Evolutionary conservation across 2,888 invertebrate species (phyloP).

Genomic region (Ochropleura plecta): DNA sequence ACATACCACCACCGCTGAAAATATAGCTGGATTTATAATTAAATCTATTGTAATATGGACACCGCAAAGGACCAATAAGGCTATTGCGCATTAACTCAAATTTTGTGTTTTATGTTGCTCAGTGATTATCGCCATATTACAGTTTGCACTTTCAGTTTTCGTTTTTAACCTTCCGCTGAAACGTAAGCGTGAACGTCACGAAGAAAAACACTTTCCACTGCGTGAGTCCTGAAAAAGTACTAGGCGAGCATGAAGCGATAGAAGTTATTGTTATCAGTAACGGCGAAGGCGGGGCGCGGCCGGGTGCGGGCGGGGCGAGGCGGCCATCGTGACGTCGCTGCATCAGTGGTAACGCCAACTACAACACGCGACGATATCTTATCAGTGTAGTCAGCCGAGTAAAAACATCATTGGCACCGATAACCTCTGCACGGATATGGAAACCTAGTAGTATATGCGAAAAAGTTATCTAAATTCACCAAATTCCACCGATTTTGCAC

Average conservation of each 20-base stretch:
- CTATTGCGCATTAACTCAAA: background rate
- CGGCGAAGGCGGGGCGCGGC: constrained; percentile 69
- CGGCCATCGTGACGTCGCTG: constrained; percentile 79
- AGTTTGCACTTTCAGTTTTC: constrained; percentile 20
- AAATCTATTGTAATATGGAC: background rate
- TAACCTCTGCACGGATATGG: constrained; percentile 71
- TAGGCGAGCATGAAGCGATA: constrained; percentile 84
- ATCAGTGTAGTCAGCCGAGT: constrained; percentile 74
- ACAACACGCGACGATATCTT: constrained; percentile 80
- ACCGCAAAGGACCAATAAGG: background rate
- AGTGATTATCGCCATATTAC: background rate
- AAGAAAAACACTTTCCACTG: constrained; percentile 82
- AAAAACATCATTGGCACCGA: constrained; percentile 71
- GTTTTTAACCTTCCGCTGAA: constrained; percentile 28
- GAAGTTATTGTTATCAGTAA: constrained; percentile 85
- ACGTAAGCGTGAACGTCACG: constrained; percentile 68
- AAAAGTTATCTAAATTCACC: constrained; percentile 75
- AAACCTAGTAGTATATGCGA: constrained; percentile 77
- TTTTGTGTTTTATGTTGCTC: background rate
- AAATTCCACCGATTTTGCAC: constrained; percentile 36
- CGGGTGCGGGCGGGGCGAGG: constrained; percentile 64
- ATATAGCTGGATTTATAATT: constrained; percentile 6
- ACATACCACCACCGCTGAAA: constrained; percentile 20
- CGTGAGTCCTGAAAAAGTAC: constrained; percentile 86
- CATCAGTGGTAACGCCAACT: constrained; percentile 78